A percentile compares a stretch with the other conserved stretches of the same genome.
These are phyloP conservation scores for Atrina japonica DNA, from an alignment of 2,888 invertebrate species.

Conservation along the genomic window DNA sequence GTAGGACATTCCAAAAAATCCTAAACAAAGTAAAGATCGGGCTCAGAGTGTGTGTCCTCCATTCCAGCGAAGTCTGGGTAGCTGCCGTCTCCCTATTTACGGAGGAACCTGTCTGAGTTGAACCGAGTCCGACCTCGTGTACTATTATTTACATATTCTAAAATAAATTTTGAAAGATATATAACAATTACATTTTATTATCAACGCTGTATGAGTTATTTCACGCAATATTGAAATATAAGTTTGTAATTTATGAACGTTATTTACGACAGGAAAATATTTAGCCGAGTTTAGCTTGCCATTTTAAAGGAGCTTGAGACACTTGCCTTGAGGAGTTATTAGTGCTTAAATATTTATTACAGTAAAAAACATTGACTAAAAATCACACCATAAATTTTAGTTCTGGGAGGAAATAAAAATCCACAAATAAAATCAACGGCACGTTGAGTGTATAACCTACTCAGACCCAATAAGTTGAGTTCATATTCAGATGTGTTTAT, in stretches of 20 bases:
- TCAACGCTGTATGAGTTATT: not conserved
- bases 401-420: too few relatives aligned
- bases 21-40: not conserved
- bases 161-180: too few relatives aligned
- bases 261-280: not conserved
- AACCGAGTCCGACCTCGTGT: not conserved
- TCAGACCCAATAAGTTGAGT: too few relatives aligned
- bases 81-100: not conserved
- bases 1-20: conserved; percentile 17
- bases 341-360: too few relatives aligned
- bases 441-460: too few relatives aligned
- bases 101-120: conserved; percentile 7
- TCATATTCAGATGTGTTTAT: too few relatives aligned
- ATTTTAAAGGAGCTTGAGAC: too few relatives aligned
- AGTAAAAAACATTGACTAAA: too few relatives aligned
- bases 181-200: not conserved
- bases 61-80: not conserved
- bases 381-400: too few relatives aligned
- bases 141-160: not conserved
- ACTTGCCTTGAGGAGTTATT: too few relatives aligned
- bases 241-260: not conserved
- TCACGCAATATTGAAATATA: conserved; percentile 4
- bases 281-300: too few relatives aligned
- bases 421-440: too few relatives aligned
- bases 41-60: not conserved